Evolutionary conservation across 2,797 vertebrate species (phyloP), one percentile per base, ranked within the genome.

Genomic region (Lutjanus campechanus): DNA sequence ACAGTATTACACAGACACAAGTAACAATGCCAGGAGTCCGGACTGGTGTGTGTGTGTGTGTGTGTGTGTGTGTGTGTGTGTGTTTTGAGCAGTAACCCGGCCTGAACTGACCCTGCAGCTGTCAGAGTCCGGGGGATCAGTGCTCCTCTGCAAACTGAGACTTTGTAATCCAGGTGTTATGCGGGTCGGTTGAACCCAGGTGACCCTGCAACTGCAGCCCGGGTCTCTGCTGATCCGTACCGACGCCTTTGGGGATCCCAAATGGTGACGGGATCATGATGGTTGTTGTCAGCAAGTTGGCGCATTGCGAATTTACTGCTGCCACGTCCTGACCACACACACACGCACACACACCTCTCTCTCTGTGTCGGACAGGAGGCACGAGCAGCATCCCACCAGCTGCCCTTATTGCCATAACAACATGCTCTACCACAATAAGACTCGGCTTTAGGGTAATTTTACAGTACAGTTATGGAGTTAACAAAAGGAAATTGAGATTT

Each of bases 281-380:
- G 72, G 66, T 19, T 71, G 70, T n/a, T 69, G 69, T 83, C 75
- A 79, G 67, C 74, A 77, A 60, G 64, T 73, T 91, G 89, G 84
- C 73, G 90, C 92, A 93, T 76, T 93, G 91, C 91, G 88, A 93
- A 87, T 90, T 87, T 80, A 82, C 62, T n/a, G 68, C 70, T 36
- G 65, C 47, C 63, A 58, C 88, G 85, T 89, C 90, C 88, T 70
- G 83, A 77, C 79, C 56, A 66, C 55, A 63, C 76, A 71, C 64
- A 54, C 43, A 67, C 12, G 47, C 46, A 46, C n/a, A 67, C 46
- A 40, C 55, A n/a, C n/a, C n/a, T n/a, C 50, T 40, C 56, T 63
- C 25, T 59, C 3, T 56, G 20, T 69, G 56, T 43, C 16, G 43
- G 73, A 69, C 82, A 84, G 73, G 55, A 87, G 55, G 63, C 75